Percentiles rank a stretch among this genome's conserved stretches.
Conservation (phyloP, 2,797 vertebrate species). For the Bucorvus abyssinicus region DNA sequence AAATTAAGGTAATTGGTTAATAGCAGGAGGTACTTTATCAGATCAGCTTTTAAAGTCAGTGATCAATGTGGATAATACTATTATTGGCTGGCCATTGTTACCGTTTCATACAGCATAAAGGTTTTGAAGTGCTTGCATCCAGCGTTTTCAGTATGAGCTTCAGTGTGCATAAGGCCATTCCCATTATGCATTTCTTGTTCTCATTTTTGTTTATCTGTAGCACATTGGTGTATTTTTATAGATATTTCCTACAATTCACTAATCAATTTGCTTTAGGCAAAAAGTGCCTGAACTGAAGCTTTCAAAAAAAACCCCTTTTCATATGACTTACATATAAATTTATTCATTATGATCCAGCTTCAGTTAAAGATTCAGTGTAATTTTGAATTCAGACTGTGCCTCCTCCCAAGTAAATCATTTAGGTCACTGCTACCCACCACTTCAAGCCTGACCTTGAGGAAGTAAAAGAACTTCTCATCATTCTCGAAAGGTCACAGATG, state of each 20-base stretch:
- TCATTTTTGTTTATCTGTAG: not conserved
- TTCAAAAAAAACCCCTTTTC: not conserved
- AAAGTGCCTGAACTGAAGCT: not conserved
- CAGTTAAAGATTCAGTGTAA: not conserved
- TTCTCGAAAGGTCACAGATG: not conserved
- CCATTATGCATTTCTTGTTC: not conserved
- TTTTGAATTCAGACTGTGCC: not conserved
- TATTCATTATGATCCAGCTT: not conserved
- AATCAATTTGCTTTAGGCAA: not conserved
- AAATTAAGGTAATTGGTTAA: not conserved
- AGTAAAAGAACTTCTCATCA: not conserved
- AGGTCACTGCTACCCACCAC: not conserved
- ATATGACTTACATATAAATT: not conserved
- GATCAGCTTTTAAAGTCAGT: not conserved
- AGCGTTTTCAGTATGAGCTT: not conserved
- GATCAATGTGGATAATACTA: not conserved
- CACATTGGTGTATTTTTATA: not conserved
- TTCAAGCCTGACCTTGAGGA: conserved; percentile 41
- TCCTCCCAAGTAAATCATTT: not conserved
- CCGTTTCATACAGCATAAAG: not conserved
- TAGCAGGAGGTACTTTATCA: not conserved
- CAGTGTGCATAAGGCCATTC: not conserved
- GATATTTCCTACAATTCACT: conserved; percentile 12
- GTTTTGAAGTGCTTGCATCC: not conserved
- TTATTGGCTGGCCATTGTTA: not conserved